Conservation (phyloP, 2,113 vertebrate species). For the Otis tarda region DNA sequence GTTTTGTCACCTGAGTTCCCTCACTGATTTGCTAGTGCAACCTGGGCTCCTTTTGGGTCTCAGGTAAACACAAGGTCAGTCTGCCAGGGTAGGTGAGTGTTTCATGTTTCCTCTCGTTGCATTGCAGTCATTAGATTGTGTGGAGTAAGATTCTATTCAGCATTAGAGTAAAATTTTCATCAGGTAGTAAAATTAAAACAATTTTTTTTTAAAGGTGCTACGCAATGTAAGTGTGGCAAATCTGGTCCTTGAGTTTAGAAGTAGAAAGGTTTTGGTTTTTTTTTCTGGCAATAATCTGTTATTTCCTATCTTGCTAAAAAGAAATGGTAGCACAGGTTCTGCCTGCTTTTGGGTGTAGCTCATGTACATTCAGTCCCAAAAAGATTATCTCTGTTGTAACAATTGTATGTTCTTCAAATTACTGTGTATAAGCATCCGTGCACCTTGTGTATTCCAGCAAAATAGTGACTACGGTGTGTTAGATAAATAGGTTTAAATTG, state of each 20-base stretch:
- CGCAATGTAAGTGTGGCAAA: not conserved
- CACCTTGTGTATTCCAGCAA: not conserved
- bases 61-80: not conserved
- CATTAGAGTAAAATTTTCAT: not conserved
- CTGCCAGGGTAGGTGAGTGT: not conserved
- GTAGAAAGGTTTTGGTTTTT: not conserved
- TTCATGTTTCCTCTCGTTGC: fast-evolving
- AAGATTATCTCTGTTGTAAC: not conserved
- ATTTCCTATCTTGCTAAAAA: not conserved
- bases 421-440: not conserved
- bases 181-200: not conserved
- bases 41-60: not conserved
- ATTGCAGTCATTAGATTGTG: not conserved
- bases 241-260: not conserved
- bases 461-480: not conserved
- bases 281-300: not conserved
- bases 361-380: not conserved
- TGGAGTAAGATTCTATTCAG: not conserved
- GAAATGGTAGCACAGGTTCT: not conserved
- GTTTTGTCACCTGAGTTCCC: not conserved
- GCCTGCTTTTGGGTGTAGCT: not conserved
- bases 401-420: not conserved
- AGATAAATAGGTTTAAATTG: not conserved
- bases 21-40: not conserved
- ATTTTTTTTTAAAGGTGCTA: not conserved